Evolutionary conservation across 2,797 vertebrate genomes (phyloP), one percentile per base, ranked within the genome.

Genomic region (Lagocephalus sceleratus): DNA sequence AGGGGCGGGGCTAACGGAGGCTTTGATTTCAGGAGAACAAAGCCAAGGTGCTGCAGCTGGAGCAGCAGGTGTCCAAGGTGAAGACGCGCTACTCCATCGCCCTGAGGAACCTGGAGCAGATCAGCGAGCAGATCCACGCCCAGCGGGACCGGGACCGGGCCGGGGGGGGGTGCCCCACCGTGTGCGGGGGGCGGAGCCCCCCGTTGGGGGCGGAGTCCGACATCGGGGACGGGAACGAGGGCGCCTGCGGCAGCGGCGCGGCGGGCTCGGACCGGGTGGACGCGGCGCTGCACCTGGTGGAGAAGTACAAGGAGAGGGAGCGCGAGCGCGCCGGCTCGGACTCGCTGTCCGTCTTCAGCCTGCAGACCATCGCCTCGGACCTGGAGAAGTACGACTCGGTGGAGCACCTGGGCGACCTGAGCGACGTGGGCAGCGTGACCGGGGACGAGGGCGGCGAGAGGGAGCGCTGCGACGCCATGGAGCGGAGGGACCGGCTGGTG

Each of bases 101-200:
- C 10, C 79, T 98, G 6, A 84, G 92, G 0, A 98, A 95, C 85
- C 66, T 98, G 76, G 96, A 98, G 52, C 89, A 94, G 71, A 97
- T 98, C 90, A 97, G 95, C 1, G 95, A 98, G 64, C 92, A 96
- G 73, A 96, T 98, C 66, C 96, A 98, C 0, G 94, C 94, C 0
- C 92, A 94, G 5, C 82, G 90, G 54, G 87, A 83, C 12, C 63
- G 80, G 23, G 78, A 78, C 60, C 83, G 60, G 7, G 82, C 62
- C 0, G 48, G 78, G 43, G 78, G 85, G 29, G 72, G 76, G 45
- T 16, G 56, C 16, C 43, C 68, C 51, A 57, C 72, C 0, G 60
- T 71, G 66, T 82, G 85, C 10, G 76, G 55, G 0, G 89, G 87
- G 47, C 90, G 94, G 1, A 93, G 93, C 1, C 91, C 94, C 0